Conservation (phyloP, 2,888 invertebrate genomes). For the Gari tellinella region DNA sequence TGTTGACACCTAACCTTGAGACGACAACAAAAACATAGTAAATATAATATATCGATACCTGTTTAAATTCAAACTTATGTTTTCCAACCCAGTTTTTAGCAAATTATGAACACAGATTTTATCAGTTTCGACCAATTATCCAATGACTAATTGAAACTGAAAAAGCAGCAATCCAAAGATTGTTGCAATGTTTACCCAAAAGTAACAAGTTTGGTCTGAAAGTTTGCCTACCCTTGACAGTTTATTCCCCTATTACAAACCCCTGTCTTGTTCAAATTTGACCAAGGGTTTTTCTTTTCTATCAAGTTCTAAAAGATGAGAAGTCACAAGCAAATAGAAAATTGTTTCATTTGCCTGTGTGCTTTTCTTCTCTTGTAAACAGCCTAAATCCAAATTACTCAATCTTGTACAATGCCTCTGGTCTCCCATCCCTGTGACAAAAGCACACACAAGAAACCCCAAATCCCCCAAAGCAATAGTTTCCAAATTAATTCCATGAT, state of each 20-base stretch:
- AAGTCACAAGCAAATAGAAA: slow-evolving; percentile 20
- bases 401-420: slow-evolving; percentile 32
- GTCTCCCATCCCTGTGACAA: slow-evolving; percentile 14
- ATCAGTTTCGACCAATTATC: too few relatives aligned
- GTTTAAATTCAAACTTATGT: too few relatives aligned
- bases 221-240: too few relatives aligned
- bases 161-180: too few relatives aligned
- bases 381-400: slow-evolving; percentile 35
- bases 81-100: too few relatives aligned
- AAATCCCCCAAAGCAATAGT: slow-evolving; percentile 22
- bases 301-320: slow-evolving; percentile 36
- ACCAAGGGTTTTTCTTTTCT: slow-evolving; percentile 30
- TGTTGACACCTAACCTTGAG: too few relatives aligned
- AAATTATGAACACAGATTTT: too few relatives aligned
- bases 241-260: slow-evolving; percentile 21
- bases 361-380: slow-evolving; percentile 21
- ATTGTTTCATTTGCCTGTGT: slow-evolving; percentile 27
- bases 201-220: too few relatives aligned
- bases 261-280: slow-evolving; percentile 36
- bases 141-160: too few relatives aligned
- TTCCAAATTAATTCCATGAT: slow-evolving; percentile 24
- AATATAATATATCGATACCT: too few relatives aligned
- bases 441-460: slow-evolving; percentile 3
- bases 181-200: too few relatives aligned
- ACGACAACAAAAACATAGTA: too few relatives aligned